A percentile compares a stretch with the other conserved stretches of the same genome.
Conservation (phyloP, 2,797 vertebrate genomes). For the Rhinophrynus dorsalis region DNA sequence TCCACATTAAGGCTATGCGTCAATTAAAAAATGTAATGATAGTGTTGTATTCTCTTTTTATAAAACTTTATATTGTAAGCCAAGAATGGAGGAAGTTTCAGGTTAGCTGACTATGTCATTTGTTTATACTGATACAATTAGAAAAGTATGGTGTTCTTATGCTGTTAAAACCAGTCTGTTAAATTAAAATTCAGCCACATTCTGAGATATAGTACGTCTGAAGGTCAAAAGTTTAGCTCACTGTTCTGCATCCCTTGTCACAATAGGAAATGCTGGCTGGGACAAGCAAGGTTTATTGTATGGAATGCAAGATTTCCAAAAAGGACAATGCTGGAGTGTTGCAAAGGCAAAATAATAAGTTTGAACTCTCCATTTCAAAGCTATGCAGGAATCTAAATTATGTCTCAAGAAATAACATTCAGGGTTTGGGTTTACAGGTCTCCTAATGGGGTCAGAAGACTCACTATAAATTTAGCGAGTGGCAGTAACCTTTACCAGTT, state of each 20-base stretch:
- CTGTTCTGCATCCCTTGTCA: conserved; percentile 23
- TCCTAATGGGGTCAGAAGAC: conserved; percentile 24
- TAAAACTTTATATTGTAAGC: too few species aligned
- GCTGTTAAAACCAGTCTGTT: conserved; percentile 1
- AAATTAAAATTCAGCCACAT: conserved; percentile 27
- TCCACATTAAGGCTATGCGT: too few species aligned
- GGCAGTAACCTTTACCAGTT: conserved; percentile 42
- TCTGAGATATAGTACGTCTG: conserved; percentile 1
- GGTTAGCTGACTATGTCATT: background rate
- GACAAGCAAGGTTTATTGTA: conserved; percentile 21
- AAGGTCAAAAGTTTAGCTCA: conserved; percentile 38
- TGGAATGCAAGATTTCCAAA: conserved; percentile 16
- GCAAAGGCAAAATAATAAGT: conserved; percentile 16
- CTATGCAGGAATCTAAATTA: conserved; percentile 29
- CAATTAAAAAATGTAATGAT: too few species aligned
- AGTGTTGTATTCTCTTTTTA: too few species aligned
- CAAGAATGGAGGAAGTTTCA: conserved; percentile 6
- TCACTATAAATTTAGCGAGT: conserved; percentile 34
- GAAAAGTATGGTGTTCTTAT: background rate
- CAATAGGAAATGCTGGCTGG: conserved; percentile 28
- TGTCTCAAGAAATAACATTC: conserved; percentile 37
- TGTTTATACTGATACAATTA: background rate
- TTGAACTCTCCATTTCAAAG: conserved; percentile 41
- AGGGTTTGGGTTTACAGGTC: conserved; percentile 33
- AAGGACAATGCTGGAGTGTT: conserved; percentile 27